Percentiles rank a stretch among this genome's conserved stretches.
These are phyloP conservation scores for Aromia moschata DNA, from an alignment of 2,888 invertebrate species.

Conservation along the genomic window DNA sequence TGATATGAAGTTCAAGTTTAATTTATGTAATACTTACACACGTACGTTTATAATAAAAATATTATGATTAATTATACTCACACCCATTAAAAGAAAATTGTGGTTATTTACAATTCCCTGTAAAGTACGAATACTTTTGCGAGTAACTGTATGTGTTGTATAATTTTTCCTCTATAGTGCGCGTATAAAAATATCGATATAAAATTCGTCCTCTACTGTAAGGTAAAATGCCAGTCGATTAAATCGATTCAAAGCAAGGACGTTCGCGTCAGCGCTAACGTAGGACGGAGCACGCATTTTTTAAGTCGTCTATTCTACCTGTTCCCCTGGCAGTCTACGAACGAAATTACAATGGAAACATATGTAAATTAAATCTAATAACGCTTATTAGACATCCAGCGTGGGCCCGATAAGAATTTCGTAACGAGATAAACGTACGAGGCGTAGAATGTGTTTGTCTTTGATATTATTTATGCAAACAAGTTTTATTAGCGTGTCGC, in stretches of 20 bases:
- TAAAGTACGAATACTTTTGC: no score
- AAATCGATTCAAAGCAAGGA: conserved; percentile 19
- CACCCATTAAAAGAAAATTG: no score
- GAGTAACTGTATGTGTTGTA: no score
- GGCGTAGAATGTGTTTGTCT: conserved; percentile 18
- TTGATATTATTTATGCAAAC: conserved; percentile 19
- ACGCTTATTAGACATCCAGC: conserved; percentile 11
- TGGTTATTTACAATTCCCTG: no score
- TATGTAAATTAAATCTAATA: conserved; percentile 23
- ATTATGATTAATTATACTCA: no score
- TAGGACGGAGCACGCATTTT: background rate
- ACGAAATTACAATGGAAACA: conserved; percentile 19
- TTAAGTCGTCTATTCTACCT: background rate
- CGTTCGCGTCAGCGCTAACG: background rate
- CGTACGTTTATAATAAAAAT: no score
- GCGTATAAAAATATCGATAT: no score
- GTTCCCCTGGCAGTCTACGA: background rate
- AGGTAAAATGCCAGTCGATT: no score
- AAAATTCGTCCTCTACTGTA: no score
- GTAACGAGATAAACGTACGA: conserved; percentile 18
- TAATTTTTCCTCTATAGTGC: no score
- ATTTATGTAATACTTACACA: no score
- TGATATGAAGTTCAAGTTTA: no score
- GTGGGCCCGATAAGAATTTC: conserved; percentile 18
- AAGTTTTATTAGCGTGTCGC: conserved; percentile 22